Base-by-base conservation (phyloP, 2,797 vertebrate species). In the Chanos chanos region DNA sequence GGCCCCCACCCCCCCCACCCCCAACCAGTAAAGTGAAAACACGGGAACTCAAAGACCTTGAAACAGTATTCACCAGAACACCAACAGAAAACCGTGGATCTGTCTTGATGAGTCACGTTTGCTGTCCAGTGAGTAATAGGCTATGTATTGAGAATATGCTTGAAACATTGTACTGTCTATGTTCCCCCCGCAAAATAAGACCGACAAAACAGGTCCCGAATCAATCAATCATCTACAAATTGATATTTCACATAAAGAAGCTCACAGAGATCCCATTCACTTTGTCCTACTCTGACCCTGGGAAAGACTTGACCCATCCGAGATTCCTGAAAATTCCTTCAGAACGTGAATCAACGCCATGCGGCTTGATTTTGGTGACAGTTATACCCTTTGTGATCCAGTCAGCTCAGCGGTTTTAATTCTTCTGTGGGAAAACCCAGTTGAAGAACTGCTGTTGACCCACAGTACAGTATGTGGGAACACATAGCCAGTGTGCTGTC, bases 371-470 rank as follows among this genome's bases (percentile, higher is more conserved):
- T 65, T 70, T 33, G 66, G 61, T 39, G 79, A 87, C 84, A 88
- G 83, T 79, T 53, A 33, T 53, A 72, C 72, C 74, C 84, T 89
- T 87, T 88, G 86, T 88, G 72, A 64, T 55, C 48, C 73, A 36
- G 56, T 57, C 49, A 19, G 45, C 56, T 49, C 47, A 27, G 49
- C 66, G 61, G 54, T 72, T 67, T 65, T 39, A 51, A 37, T 64
- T 51, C 40, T 48, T 66, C 39, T 31, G 53, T 74, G 71, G 66
- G 66, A 63, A 47, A 53, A 60, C 28, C 12, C 68, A 71, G 74
- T 71, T 68, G 68, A 82, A 78, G 81, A 75, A 80, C 83, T 77
- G 80, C 78, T 71, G 78, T 86, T 89, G 87, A 89, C 86, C 85
- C 75, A 74, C 76, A 73, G 80, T 75, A 74, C 76, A 73, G 80